phyloP scores from a whole-genome alignment of 2,797 vertebrate species.

The Synaphobranchus kaupii region DNA sequence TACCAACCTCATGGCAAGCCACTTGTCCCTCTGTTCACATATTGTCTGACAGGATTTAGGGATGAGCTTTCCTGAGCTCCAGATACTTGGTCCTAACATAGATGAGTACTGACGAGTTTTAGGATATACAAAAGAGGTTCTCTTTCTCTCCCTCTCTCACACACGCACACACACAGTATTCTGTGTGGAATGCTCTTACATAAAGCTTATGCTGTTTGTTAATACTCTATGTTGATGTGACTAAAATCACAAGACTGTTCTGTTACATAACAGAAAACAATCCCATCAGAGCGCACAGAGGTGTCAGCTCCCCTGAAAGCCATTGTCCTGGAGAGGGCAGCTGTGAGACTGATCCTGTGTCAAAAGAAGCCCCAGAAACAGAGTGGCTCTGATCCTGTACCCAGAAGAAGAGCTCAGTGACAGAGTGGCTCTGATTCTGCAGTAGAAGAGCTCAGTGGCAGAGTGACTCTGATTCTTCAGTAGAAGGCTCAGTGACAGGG shows the following conservation, averaged over 20 bases:
- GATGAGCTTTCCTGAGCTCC: conserved; percentile 1
- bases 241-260: conserved; percentile 21
- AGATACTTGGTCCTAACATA: not conserved
- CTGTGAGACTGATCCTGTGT: not conserved
- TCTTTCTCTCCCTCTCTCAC: not conserved
- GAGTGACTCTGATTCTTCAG: not conserved
- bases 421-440: not conserved
- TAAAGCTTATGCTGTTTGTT: conserved; percentile 20
- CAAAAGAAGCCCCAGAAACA: not conserved
- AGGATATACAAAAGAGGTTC: conserved; percentile 15
- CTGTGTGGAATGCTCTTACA: conserved; percentile 5
- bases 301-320: not conserved
- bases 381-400: not conserved
- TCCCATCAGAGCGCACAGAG: conserved; percentile 24
- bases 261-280: conserved; percentile 16
- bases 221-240: not conserved
- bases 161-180: conserved; percentile 2
- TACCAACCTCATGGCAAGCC: not conserved
- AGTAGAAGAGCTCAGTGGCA: not conserved
- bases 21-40: not conserved
- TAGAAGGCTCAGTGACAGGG: not conserved
- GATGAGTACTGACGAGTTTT: conserved; percentile 22
- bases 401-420: not conserved
- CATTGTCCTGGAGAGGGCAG: conserved; percentile 1
- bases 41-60: conserved; percentile 17